Evolutionary conservation across 2,797 vertebrate genomes (phyloP), one percentile per base, ranked within the genome.

Genomic region (Bradypodion pumilum): DNA sequence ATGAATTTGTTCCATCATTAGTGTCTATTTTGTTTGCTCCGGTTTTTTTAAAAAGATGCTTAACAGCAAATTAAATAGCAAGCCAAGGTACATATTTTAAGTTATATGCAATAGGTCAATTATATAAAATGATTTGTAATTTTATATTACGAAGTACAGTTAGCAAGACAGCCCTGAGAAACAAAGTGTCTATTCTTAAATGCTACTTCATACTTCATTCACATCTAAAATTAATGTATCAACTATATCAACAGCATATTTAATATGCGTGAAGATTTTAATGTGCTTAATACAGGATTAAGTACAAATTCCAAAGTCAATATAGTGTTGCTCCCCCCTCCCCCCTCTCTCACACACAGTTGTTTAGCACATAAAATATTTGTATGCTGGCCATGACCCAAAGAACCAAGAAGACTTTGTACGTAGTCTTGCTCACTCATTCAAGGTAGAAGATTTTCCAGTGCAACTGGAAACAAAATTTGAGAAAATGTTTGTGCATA

Each of bases 141-240:
- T 79, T 69, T 74, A 10, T 74, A 49, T 76, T 35, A 21, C 13
- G 32, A 44, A 42, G 19, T 79, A 68, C 16, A n/a, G 25, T 10
- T 74, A 29, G 46, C n/a, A 37, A 35, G 52, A 63, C 9, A n/a
- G n/a, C 21, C 15, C 66, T 74, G 9, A 32, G 59, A 60, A 70
- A 60, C 1, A 25, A 62, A 23, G 19, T 9, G 40, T 21, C 66
- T 49, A 37, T 23, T 46, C 91, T 92, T 88, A 92, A 91, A 90
- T 63, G 82, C 15, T 4, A 74, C 74, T 83, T 86, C 78, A 84
- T 80, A 82, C 74, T 90, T 91, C 89, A 87, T 91, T 91, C 91
- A 88, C 87, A 77, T 75, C n/a, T 87, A 81, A 0, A 74, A 81
- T 70, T 9, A 59, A 80, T 78, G 66, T 65, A 0, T 69, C 84